Evolutionary conservation across 2,797 vertebrate species (phyloP).

Genomic region (Serranus cabrilla): DNA sequence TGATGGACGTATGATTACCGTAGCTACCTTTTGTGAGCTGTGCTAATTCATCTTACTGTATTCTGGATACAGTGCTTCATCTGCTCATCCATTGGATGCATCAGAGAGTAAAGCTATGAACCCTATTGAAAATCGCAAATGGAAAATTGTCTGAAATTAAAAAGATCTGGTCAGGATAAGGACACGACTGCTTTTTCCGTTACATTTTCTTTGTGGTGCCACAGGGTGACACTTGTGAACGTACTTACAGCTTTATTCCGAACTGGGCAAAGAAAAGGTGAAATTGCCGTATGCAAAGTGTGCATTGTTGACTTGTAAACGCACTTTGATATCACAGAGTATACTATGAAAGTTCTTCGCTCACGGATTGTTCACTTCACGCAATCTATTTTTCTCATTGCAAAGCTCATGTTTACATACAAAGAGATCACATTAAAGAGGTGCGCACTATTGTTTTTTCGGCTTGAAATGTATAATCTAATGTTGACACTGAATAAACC

Average conservation of each 20-base stretch:
- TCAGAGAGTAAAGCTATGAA: slow-evolving; percentile 90
- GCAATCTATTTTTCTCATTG: slow-evolving; percentile 56
- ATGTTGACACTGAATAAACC: slow-evolving; percentile 28
- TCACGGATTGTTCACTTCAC: slow-evolving; percentile 65
- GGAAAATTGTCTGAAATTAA: slow-evolving; percentile 69
- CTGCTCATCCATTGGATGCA: slow-evolving; percentile 85
- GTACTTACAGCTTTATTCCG: slow-evolving; percentile 33
- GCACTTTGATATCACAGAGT: slow-evolving; percentile 49
- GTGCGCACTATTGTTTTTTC: slow-evolving; percentile 43
- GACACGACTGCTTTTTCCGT: slow-evolving; percentile 58
- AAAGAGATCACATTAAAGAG: slow-evolving; percentile 36
- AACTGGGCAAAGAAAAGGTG: slow-evolving; percentile 50
- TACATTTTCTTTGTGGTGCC: slow-evolving; percentile 63
- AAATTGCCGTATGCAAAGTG: slow-evolving; percentile 22
- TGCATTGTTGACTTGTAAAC: slow-evolving; percentile 34
- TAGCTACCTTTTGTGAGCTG: slow-evolving; percentile 70
- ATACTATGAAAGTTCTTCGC: slow-evolving; percentile 56
- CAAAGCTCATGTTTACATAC: slow-evolving; percentile 44
- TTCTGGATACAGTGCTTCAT: slow-evolving; percentile 77
- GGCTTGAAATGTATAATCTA: slow-evolving; percentile 11
- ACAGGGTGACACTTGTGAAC: slow-evolving; percentile 49
- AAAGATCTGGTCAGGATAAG: slow-evolving; percentile 62
- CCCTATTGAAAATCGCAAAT: slow-evolving; percentile 88
- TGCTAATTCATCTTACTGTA: slow-evolving; percentile 74
- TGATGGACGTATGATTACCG: slow-evolving; percentile 62